A percentile compares a stretch with the other conserved stretches of the same genome.
Conservation (phyloP, 1,140 invertebrate genomes). For the Campoletis sonorensis region DNA sequence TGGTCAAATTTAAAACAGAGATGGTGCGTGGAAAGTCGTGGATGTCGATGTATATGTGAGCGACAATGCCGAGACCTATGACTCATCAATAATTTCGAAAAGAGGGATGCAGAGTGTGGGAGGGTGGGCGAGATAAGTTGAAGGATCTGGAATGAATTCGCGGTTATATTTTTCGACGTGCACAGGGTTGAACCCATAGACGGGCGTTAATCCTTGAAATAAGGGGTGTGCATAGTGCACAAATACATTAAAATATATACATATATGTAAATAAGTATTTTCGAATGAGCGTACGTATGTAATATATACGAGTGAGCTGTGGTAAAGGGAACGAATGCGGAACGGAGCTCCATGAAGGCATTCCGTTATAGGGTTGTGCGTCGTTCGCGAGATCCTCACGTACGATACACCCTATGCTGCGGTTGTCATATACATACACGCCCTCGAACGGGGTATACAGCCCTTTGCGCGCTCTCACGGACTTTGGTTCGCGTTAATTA, state of each 20-base stretch:
- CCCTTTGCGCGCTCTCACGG: conserved; percentile 23
- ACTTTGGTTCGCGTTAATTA: conserved; percentile 34
- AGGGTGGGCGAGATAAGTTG: background rate
- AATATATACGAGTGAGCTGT: background rate
- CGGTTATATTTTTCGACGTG: background rate
- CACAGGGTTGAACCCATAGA: background rate
- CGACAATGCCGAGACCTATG: background rate
- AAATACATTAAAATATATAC: no score
- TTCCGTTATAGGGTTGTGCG: conserved; percentile 1
- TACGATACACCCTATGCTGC: background rate
- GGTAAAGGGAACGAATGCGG: background rate
- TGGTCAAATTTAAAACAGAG: background rate
- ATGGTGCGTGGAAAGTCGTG: background rate
- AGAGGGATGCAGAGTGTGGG: background rate
- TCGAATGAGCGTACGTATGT: no score
- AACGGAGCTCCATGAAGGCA: conserved; percentile 2
- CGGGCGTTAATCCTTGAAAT: background rate
- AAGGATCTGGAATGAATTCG: background rate
- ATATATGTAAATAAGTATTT: no score
- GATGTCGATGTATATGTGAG: background rate
- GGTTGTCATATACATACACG: background rate
- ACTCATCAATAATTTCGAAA: background rate
- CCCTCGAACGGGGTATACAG: conserved; percentile 1
- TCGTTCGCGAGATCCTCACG: conserved; percentile 6
- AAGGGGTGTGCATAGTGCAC: background rate